Conservation (phyloP, 2,113 vertebrate species). For the Circaetus gallicus region DNA sequence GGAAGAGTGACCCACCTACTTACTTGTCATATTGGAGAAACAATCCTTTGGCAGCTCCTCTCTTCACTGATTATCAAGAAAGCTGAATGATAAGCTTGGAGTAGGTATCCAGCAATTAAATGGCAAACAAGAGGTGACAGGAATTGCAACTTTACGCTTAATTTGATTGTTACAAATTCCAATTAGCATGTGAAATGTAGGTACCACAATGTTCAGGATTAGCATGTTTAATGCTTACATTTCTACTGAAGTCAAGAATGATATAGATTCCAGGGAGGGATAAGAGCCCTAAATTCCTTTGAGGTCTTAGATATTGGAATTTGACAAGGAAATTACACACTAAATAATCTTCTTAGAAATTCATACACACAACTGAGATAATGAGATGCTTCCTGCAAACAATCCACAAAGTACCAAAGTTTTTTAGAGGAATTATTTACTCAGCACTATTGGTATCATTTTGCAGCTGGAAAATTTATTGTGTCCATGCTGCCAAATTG, state of each 20-base stretch:
- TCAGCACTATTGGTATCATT: background rate
- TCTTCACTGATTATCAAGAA: conserved; percentile 14
- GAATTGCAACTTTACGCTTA: conserved; percentile 7
- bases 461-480: background rate
- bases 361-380: conserved; percentile 17
- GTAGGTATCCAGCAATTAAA: conserved; percentile 27
- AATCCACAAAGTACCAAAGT: background rate
- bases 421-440: conserved; percentile 13
- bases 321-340: conserved; percentile 29
- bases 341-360: conserved; percentile 36
- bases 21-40: background rate
- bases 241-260: background rate
- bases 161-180: conserved; percentile 11
- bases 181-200: conserved; percentile 31
- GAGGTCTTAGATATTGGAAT: conserved; percentile 21
- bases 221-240: background rate
- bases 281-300: conserved; percentile 4
- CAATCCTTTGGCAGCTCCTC: background rate
- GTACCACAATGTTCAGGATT: background rate
- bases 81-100: background rate
- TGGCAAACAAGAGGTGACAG: conserved; percentile 42
- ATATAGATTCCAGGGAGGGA: background rate
- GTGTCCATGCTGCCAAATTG: background rate
- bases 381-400: conserved; percentile 28
- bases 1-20: background rate